A percentile compares a stretch with the other conserved stretches of the same genome.
These are phyloP conservation scores for Hyles euphorbiae DNA, from an alignment of 1,140 invertebrate species.

Conservation along the genomic window DNA sequence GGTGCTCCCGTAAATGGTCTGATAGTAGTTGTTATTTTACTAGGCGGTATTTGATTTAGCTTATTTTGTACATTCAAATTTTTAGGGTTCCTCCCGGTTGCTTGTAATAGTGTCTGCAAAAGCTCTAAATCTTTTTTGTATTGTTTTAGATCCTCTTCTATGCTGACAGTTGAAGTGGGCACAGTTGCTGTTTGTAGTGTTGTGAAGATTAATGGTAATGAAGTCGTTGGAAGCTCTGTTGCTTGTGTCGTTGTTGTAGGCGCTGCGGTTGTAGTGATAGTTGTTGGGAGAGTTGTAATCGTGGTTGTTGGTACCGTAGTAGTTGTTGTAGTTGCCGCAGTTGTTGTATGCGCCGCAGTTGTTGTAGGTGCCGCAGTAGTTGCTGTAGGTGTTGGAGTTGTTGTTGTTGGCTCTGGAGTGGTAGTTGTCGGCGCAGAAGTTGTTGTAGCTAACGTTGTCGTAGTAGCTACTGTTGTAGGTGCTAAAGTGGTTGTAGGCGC, in stretches of 20 bases:
- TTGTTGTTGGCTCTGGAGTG: constrained; percentile 14
- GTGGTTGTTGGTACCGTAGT: constrained; percentile 21
- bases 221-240: constrained; percentile 20
- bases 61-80: constrained; percentile 23
- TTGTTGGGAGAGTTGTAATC: constrained; percentile 28
- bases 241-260: constrained; percentile 16
- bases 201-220: constrained; percentile 13
- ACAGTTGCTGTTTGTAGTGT: constrained; percentile 10
- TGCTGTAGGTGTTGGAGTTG: constrained; percentile 29
- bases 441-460: constrained; percentile 14
- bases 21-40: constrained; percentile 12
- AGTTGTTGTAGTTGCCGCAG: constrained; percentile 19
- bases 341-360: constrained; percentile 22
- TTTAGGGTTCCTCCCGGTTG: constrained; percentile 27
- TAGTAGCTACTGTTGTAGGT: constrained; percentile 23
- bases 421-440: constrained; percentile 8
- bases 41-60: constrained; percentile 7
- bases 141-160: constrained; percentile 26
- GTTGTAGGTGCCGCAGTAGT: constrained; percentile 29
- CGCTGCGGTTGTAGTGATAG: constrained; percentile 24
- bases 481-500: constrained; percentile 8
- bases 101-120: constrained; percentile 27
- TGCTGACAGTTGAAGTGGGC: constrained; percentile 14
- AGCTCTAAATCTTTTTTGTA: constrained; percentile 32
- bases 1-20: constrained; percentile 12